phyloP scores from a whole-genome alignment of 1,140 invertebrate species.

The Euschistus heros region DNA sequence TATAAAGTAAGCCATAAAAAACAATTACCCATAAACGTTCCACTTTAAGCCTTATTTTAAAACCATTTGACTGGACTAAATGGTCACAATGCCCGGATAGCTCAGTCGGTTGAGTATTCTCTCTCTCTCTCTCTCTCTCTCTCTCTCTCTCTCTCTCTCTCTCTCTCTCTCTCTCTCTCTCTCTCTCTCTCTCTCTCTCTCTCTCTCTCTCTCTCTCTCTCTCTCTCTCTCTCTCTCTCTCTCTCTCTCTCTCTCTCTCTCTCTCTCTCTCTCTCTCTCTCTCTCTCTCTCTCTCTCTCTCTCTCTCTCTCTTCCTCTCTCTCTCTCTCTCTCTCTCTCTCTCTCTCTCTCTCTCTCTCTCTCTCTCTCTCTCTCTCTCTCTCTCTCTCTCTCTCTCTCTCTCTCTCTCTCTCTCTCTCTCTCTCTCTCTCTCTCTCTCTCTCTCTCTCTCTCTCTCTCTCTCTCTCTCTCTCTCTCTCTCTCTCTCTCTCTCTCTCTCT shows the following conservation, averaged over 20 bases:
- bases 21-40: too few species aligned
- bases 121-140: not conserved
- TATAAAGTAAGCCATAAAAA: too few species aligned
- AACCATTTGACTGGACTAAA: too few species aligned
- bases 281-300: not conserved
- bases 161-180: not conserved
- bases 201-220: not conserved
- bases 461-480: constrained; percentile 13
- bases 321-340: not conserved
- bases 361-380: constrained; percentile 7
- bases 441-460: constrained; percentile 23
- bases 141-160: not conserved
- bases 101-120: not conserved
- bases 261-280: constrained; percentile 1
- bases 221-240: not conserved
- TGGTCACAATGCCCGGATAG: too few species aligned
- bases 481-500: constrained; percentile 21
- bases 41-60: too few species aligned
- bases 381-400: constrained; percentile 18
- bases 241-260: not conserved
- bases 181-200: not conserved
- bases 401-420: constrained; percentile 17
- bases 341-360: constrained; percentile 8
- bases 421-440: constrained; percentile 18
- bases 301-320: not conserved